Evolutionary conservation across 2,888 invertebrate species (phyloP), one percentile per base, ranked within the genome.

Genomic region (Cancer borealis): DNA sequence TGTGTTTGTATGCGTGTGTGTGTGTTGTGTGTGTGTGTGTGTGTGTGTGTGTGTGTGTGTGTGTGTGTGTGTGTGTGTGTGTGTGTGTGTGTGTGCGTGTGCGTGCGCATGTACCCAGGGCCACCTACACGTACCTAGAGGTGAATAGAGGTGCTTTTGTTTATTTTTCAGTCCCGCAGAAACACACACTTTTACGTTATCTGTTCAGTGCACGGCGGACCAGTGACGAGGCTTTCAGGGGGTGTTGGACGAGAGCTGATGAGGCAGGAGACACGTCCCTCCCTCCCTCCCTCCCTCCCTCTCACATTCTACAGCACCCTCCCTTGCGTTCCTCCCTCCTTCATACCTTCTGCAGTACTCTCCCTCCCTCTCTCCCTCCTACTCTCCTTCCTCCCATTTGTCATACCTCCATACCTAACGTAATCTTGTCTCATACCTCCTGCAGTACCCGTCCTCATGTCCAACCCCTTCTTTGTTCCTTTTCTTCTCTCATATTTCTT

Each of bases 41-140:
- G 60, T 92, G n/a, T 84, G 39, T 84, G 39, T 84, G 39, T 84
- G 47, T 84, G 39, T 84, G 39, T 84, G 39, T 84, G 39, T 84
- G 39, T 84, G 39, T 84, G 39, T 84, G 39, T 84, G 39, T 91
- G n/a, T 91, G 66, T 60, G 26, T 91, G 39, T 84, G 84, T 84
- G 84, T 84, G 84, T 84, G 84, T 84, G 84, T 84, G 84, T 84
- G 84, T 84, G 84, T 84, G 84, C 21, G 84, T 54, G 54, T 6
- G 54, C 14, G 54, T 54, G 54, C 4, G 49, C 12, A 49, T 3
- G 49, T 54, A 54, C 54, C 54, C 54, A 54, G 54, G 54, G 54
- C 54, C 10, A 54, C 54, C 54, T 54, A 17, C 54, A 54, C 54
- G 54, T 73, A 73, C n/a, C n/a, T n/a, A n/a, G 73, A 73, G 73